Percentiles rank a stretch among this genome's conserved stretches.
phyloP scores from a whole-genome alignment of 1,140 invertebrate genomes.

The Drosophila ambigua region DNA sequence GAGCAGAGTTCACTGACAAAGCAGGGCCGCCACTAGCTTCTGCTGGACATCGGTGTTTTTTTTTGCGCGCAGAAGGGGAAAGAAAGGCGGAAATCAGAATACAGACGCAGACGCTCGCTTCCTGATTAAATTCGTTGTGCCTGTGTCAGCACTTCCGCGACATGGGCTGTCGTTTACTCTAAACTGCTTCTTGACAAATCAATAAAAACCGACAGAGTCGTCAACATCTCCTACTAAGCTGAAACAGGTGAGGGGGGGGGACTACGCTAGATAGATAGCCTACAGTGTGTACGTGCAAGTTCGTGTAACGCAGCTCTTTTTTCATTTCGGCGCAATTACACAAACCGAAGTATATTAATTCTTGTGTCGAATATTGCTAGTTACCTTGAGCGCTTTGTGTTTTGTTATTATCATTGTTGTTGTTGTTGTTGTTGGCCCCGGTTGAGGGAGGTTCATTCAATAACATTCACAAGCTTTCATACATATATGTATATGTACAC shows the following conservation, averaged over 20 bases:
- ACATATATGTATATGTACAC: slow-evolving; percentile 5
- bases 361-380: slow-evolving; percentile 63
- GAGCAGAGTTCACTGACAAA: too few species aligned
- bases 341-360: slow-evolving; percentile 58
- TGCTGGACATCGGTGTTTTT: slow-evolving; percentile 8
- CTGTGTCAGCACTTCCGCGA: slow-evolving; percentile 52
- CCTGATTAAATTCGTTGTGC: slow-evolving; percentile 55
- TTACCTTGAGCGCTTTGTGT: slow-evolving; percentile 62
- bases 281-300: slow-evolving; percentile 19
- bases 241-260: not conserved
- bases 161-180: slow-evolving; percentile 14
- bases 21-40: not conserved
- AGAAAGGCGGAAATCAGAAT: slow-evolving; percentile 67
- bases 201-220: slow-evolving; percentile 42
- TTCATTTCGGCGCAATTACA: slow-evolving; percentile 47
- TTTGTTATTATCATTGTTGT: slow-evolving; percentile 45
- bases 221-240: not conserved
- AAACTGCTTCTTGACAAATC: slow-evolving; percentile 72
- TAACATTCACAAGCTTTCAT: slow-evolving; percentile 28
- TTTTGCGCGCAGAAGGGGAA: not conserved
- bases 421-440: slow-evolving; percentile 11
- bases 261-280: not conserved
- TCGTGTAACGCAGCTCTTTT: slow-evolving; percentile 29
- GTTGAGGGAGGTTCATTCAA: slow-evolving; percentile 80
- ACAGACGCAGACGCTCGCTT: slow-evolving; percentile 38